Evolutionary conservation across 2,888 invertebrate species (phyloP), one percentile per base, ranked within the genome.

Genomic region (Torymus aiolomorphi): DNA sequence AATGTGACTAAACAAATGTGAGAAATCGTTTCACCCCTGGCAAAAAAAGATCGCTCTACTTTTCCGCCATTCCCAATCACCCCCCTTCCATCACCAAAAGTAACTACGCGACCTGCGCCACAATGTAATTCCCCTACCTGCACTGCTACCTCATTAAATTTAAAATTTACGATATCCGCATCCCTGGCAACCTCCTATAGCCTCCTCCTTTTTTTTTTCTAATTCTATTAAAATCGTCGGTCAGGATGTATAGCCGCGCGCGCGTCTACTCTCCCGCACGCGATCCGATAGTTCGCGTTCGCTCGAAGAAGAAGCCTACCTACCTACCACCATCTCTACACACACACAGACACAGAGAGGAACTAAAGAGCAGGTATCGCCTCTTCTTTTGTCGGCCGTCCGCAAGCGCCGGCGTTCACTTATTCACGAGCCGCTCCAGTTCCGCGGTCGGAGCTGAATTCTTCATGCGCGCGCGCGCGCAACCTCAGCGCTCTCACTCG

Each of bases 91-190:
- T 31, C 5, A 5, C 31, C 31, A 31, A 31, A 42, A 42, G 8
- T 42, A 42, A 42, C 20, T 20, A 2, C 42, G 8, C 8, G 8
- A 42, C 0, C 4, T 31, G 31, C 4, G 4, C 13, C 52, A 52
- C 54, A 61, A 66, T 56, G 72, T 56, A 63, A 65, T 62, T 67
- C 16, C 12, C 12, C n/a, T n/a, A 11, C 3, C 51, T 11, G 20
- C 20, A 20, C 1, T 2, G 16, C 54, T 42, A 42, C 42, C 57
- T 73, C 49, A 61, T 80, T 76, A 76, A 69, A 80, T 75, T 66
- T 62, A 76, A 67, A 80, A 80, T 80, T 76, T 76, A 80, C 61
- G 72, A 72, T 69, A 62, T 72, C 76, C 76, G 67, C 76, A 80
- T 18, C 18, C 56, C n/a, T 24, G 12, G 8, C 42, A 12, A 16